Percentiles rank a stretch among this genome's conserved stretches.
Evolutionary conservation across 2,797 vertebrate species (phyloP).

Genomic region (Trachops cirrhosus): DNA sequence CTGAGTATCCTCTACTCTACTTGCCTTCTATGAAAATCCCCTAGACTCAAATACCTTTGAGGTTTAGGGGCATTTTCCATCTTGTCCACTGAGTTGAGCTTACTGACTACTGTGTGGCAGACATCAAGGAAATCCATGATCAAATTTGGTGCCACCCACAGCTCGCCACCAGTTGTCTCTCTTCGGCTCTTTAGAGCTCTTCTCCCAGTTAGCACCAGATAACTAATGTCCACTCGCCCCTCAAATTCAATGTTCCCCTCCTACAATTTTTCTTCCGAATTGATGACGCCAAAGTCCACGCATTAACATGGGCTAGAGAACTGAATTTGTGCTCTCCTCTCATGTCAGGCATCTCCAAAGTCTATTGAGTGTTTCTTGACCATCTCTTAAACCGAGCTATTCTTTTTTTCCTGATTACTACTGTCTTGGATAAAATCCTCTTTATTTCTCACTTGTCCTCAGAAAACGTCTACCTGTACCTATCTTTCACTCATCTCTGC

Average conservation of each 20-base stretch:
- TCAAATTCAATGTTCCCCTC: background rate
- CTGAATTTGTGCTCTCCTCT: background rate
- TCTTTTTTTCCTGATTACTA: background rate
- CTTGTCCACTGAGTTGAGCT: background rate
- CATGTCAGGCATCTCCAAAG: background rate
- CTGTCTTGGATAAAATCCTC: background rate
- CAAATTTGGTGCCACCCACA: background rate
- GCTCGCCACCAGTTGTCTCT: background rate
- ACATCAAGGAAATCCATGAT: background rate
- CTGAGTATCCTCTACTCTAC: background rate
- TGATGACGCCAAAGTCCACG: background rate
- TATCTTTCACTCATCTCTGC: background rate
- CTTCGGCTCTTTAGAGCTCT: background rate
- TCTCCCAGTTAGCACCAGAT: background rate
- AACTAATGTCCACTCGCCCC: background rate
- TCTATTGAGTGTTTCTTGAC: background rate
- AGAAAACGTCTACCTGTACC: background rate
- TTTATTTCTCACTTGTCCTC: background rate
- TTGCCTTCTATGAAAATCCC: background rate
- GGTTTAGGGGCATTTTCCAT: background rate
- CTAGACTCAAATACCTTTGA: background rate
- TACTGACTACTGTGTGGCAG: background rate
- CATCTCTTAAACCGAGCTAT: background rate
- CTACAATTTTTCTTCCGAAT: background rate
- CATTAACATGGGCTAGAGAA: background rate